phyloP scores from a whole-genome alignment of 2,888 invertebrate genomes.

The Dusona sp. region DNA sequence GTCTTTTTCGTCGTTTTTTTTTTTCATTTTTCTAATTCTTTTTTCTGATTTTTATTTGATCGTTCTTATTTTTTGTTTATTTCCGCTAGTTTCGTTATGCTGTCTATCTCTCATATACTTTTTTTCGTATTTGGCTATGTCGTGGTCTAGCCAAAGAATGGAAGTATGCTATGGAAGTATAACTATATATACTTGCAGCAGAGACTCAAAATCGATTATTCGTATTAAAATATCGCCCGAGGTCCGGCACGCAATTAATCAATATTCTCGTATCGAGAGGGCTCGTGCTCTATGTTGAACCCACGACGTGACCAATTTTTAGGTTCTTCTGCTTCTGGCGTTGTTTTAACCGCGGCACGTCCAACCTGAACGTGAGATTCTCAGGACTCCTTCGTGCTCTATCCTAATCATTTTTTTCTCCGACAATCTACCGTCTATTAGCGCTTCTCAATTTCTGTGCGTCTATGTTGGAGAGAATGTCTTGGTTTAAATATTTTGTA shows the following conservation, averaged over 20 bases:
- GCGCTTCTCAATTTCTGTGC: neutral
- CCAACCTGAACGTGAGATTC: slow-evolving; percentile 44
- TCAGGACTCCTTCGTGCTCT: slow-evolving; percentile 46
- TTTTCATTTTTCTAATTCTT: slow-evolving; percentile 25
- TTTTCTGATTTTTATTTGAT: slow-evolving; percentile 40
- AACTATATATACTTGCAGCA: slow-evolving; percentile 34
- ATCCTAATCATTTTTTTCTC: slow-evolving; percentile 29
- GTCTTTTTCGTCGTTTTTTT: slow-evolving; percentile 20
- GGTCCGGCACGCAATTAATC: slow-evolving; percentile 79
- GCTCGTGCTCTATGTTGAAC: slow-evolving; percentile 34
- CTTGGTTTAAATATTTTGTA: neutral
- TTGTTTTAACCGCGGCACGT: slow-evolving; percentile 54
- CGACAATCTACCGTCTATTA: slow-evolving; percentile 20
- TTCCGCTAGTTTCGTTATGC: slow-evolving; percentile 33
- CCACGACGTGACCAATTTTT: slow-evolving; percentile 41
- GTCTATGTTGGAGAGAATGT: neutral
- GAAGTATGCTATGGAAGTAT: slow-evolving; percentile 22
- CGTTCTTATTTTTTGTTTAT: slow-evolving; percentile 2
- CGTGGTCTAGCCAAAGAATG: slow-evolving; percentile 52
- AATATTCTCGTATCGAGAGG: slow-evolving; percentile 67
- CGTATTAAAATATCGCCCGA: slow-evolving; percentile 77
- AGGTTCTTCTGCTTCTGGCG: slow-evolving; percentile 60
- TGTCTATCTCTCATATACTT: slow-evolving; percentile 25
- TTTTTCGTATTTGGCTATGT: slow-evolving; percentile 21
- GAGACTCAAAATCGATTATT: slow-evolving; percentile 70